These are phyloP conservation scores for Aplocera efformata DNA, from an alignment of 2,888 invertebrate species.

Conservation along the genomic window DNA sequence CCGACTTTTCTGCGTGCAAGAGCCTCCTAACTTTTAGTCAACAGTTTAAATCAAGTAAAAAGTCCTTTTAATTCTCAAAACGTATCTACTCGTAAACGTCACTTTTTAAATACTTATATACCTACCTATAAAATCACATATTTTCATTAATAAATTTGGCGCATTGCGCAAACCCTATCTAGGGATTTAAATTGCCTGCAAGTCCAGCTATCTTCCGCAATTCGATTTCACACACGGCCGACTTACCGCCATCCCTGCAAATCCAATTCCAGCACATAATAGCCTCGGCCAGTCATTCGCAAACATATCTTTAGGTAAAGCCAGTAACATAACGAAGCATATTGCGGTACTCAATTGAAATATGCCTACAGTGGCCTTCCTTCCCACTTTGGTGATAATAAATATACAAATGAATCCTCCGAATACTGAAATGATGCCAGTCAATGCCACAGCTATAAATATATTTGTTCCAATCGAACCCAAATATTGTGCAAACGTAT, in stretches of 20 bases:
- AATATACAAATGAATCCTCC: slow-evolving; percentile 77
- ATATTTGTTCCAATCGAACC: slow-evolving; percentile 77
- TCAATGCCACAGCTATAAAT: slow-evolving; percentile 74
- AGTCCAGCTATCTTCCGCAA: slow-evolving; percentile 8
- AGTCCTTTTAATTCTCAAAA: no score
- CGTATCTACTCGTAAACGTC: no score
- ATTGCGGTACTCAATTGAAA: slow-evolving; percentile 69
- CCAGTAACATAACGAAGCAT: slow-evolving; percentile 72
- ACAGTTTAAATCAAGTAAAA: no score
- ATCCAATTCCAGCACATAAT: slow-evolving; percentile 81
- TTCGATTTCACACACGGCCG: slow-evolving; percentile 27
- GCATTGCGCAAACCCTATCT: no score
- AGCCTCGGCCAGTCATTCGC: slow-evolving; percentile 78
- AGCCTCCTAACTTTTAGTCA: no score
- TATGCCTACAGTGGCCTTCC: slow-evolving; percentile 69
- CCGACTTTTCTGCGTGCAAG: no score
- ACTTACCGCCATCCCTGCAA: slow-evolving; percentile 83
- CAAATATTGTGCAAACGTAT: slow-evolving; percentile 81
- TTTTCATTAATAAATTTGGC: no score
- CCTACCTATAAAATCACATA: no score
- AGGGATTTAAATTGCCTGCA: neutral
- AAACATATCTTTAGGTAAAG: slow-evolving; percentile 66
- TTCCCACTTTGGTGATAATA: slow-evolving; percentile 69
- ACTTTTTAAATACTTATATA: no score
- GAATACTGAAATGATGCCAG: slow-evolving; percentile 76